Conservation (phyloP, 2,888 invertebrate species). For the Polymixis lichenea region DNA sequence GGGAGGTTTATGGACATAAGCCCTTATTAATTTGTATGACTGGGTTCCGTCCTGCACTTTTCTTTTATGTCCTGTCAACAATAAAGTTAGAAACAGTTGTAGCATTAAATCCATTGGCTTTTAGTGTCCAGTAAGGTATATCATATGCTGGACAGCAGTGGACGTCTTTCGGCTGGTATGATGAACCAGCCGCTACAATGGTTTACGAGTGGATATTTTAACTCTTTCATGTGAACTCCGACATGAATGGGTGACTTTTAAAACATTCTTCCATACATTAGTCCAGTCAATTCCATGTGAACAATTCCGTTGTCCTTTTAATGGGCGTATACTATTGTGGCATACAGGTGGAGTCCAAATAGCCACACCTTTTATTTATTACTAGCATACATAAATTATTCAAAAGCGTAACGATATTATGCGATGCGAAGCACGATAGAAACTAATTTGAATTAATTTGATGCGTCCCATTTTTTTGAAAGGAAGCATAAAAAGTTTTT, state of each 20-base stretch:
- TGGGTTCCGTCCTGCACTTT: too few species aligned
- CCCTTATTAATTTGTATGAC: too few species aligned
- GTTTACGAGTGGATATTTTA: slow-evolving; percentile 33
- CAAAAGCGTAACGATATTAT: slow-evolving; percentile 83
- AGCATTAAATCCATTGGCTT: too few species aligned
- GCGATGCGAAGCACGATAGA: slow-evolving; percentile 81
- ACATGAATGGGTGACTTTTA: slow-evolving; percentile 59
- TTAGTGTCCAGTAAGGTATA: too few species aligned
- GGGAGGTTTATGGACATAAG: too few species aligned
- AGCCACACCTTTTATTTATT: slow-evolving; percentile 86
- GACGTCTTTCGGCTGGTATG: too few species aligned
- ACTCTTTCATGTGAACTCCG: slow-evolving; percentile 52
- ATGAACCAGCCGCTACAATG: slow-evolving; percentile 11
- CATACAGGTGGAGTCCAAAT: slow-evolving; percentile 82
- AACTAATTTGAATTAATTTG: slow-evolving; percentile 86
- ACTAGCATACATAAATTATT: slow-evolving; percentile 84
- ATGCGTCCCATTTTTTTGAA: slow-evolving; percentile 78
- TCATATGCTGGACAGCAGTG: too few species aligned
- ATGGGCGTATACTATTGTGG: slow-evolving; percentile 78
- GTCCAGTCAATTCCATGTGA: slow-evolving; percentile 42
- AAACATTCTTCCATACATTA: slow-evolving; percentile 60
- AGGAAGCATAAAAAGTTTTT: slow-evolving; percentile 81
- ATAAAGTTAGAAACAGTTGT: too few species aligned
- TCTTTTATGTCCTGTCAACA: too few species aligned
- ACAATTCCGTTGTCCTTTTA: slow-evolving; percentile 60